Conservation (phyloP, 2,888 invertebrate species). For the Caenorhabditis sp. region DNA sequence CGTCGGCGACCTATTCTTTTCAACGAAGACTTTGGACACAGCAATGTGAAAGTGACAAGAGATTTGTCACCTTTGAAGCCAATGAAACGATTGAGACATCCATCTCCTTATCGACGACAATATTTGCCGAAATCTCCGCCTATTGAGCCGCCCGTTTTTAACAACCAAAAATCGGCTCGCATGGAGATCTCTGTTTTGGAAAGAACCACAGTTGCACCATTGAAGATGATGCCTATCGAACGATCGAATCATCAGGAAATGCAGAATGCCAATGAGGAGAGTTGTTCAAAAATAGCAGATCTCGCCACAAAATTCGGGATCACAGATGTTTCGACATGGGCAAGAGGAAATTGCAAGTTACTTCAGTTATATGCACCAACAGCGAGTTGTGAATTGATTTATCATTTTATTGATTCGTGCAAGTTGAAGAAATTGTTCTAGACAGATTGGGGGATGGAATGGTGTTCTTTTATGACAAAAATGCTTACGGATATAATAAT, state of each 20-base stretch:
- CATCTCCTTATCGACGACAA: slow-evolving; percentile 3
- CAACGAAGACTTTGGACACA: slow-evolving; percentile 22
- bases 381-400: slow-evolving; percentile 47
- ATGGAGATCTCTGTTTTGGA: background rate
- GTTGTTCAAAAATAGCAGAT: slow-evolving; percentile 38
- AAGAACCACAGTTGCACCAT: slow-evolving; percentile 3
- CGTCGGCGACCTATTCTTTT: slow-evolving; percentile 25
- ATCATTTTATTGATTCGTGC: slow-evolving; percentile 52
- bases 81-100: slow-evolving; percentile 17
- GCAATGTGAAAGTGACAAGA: slow-evolving; percentile 16
- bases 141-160: background rate
- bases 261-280: slow-evolving; percentile 45
- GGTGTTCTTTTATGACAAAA: background rate
- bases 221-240: slow-evolving; percentile 36
- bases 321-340: slow-evolving; percentile 46
- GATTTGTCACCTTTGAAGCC: slow-evolving; percentile 24
- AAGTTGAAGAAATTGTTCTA: slow-evolving; percentile 41
- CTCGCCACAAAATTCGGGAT: slow-evolving; percentile 43
- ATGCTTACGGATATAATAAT: background rate
- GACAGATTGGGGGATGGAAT: slow-evolving; percentile 22
- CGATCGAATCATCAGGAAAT: slow-evolving; percentile 45
- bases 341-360: slow-evolving; percentile 43
- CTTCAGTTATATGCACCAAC: slow-evolving; percentile 46
- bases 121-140: slow-evolving; percentile 14
- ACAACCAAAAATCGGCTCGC: background rate